phyloP scores from a whole-genome alignment of 2,113 vertebrate genomes.

The Rhinoderma darwinii region DNA sequence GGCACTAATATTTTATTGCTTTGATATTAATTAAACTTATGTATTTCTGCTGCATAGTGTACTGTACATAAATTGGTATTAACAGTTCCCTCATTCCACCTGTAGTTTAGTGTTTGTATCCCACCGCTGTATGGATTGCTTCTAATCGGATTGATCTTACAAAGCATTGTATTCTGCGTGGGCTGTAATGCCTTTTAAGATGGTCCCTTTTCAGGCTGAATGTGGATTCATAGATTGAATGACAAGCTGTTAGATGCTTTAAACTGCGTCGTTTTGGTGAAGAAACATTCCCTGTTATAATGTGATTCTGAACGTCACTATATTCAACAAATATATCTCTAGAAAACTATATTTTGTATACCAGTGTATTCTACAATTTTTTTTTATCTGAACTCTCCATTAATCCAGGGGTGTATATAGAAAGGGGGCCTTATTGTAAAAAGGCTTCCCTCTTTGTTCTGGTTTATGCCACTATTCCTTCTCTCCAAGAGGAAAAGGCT shows the following conservation, averaged over 20 bases:
- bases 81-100: background rate
- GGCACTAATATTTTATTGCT: background rate
- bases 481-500: no score
- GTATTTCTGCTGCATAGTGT: background rate
- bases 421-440: no score
- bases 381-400: no score
- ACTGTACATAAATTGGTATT: background rate
- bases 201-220: background rate
- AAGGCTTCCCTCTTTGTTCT: no score
- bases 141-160: background rate
- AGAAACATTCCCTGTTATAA: background rate
- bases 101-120: background rate
- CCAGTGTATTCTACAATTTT: background rate
- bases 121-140: constrained; percentile 2
- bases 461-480: no score
- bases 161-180: constrained; percentile 40
- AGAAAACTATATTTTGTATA: background rate
- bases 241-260: background rate
- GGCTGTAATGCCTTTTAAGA: constrained; percentile 8
- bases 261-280: background rate
- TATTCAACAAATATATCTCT: background rate
- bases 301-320: background rate
- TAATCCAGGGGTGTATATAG: no score
- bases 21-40: background rate
- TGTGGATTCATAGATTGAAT: constrained; percentile 6